A percentile compares a stretch with the other conserved stretches of the same genome.
phyloP scores from a whole-genome alignment of 2,113 vertebrate species.

The Marmota flaviventris region DNA sequence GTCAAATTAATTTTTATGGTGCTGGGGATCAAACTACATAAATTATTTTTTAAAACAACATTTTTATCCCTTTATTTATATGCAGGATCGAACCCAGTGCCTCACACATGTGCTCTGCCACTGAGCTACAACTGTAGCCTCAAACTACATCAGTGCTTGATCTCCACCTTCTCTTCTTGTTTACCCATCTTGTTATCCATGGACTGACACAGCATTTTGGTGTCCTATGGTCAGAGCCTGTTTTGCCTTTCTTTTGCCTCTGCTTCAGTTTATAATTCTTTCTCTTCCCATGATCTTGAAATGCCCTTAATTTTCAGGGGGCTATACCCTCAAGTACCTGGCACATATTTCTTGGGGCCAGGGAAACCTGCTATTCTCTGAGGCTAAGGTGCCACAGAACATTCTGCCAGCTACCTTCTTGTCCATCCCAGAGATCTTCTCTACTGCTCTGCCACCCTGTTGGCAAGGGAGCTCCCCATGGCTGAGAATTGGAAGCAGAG shows the following conservation, averaged over 20 bases:
- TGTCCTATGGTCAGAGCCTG: neutral
- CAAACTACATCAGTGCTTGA: neutral
- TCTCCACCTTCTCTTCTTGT: neutral
- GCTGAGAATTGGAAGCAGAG: neutral
- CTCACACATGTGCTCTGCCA: too few relatives aligned
- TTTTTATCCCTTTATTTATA: too few relatives aligned
- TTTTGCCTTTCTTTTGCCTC: neutral
- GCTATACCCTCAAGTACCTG: neutral
- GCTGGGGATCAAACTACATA: too few relatives aligned
- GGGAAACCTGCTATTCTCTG: neutral
- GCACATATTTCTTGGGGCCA: too few relatives aligned
- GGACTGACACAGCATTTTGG: neutral
- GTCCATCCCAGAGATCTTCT: neutral
- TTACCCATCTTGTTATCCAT: neutral
- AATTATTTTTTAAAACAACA: too few relatives aligned
- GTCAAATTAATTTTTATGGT: too few relatives aligned
- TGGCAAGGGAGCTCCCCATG: neutral
- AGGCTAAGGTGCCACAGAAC: too few relatives aligned
- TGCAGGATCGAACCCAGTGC: too few relatives aligned
- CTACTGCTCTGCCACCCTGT: neutral
- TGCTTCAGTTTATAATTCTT: neutral
- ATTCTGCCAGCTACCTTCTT: neutral
- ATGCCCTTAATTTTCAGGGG: neutral
- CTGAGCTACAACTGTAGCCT: too few relatives aligned
- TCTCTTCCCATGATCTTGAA: neutral